Conservation (phyloP, 2,797 vertebrate species). For the Glossophaga mutica region DNA sequence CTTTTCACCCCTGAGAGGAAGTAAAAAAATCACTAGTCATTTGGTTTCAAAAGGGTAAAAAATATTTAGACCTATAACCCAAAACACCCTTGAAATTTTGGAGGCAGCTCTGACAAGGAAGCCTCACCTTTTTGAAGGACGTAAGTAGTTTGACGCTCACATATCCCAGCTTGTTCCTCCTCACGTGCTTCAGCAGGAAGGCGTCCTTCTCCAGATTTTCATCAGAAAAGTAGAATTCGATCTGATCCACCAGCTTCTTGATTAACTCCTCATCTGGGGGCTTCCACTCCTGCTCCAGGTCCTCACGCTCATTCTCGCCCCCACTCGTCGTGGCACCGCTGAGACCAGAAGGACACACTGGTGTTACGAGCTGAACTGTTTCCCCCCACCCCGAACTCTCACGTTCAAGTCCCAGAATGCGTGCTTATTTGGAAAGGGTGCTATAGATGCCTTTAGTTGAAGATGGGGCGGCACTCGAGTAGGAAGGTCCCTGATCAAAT, state of each 20-base stretch:
- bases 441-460: background rate
- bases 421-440: background rate
- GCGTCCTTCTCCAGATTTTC: slow-evolving; percentile 98
- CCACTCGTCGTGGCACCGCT: slow-evolving; percentile 89
- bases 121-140: slow-evolving; percentile 96
- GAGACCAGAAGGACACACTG: slow-evolving; percentile 67
- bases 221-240: slow-evolving; percentile 97
- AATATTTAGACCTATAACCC: background rate
- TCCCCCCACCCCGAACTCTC: background rate
- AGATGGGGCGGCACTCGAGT: background rate
- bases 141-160: slow-evolving; percentile 98
- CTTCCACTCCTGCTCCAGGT: slow-evolving; percentile 88
- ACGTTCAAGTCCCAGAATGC: background rate
- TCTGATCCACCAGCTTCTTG: slow-evolving; percentile 92
- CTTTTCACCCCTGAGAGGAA: background rate
- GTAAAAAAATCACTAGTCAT: background rate
- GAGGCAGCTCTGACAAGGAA: background rate
- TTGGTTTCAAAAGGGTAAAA: background rate
- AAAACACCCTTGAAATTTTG: accelerated
- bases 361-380: background rate
- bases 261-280: slow-evolving; percentile 92
- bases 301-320: slow-evolving; percentile 91
- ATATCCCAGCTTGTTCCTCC: slow-evolving; percentile 96
- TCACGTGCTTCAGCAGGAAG: slow-evolving; percentile 96
- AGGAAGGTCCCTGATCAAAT: background rate